Conservation (phyloP, 1,140 invertebrate species). For the Agrypnia vestita region DNA sequence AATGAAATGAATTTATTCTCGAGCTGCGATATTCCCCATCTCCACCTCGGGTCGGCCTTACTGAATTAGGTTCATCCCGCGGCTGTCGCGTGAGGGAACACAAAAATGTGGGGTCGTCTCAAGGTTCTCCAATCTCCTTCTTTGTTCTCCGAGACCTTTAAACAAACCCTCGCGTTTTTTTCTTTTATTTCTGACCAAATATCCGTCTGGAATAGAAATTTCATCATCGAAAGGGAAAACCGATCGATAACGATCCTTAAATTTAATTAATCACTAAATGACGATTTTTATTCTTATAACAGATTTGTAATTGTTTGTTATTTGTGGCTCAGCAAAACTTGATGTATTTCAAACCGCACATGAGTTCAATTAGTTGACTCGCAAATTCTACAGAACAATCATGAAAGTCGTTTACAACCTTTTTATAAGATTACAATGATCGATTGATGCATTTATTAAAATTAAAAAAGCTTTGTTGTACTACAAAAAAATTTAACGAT, state of each 20-base stretch:
- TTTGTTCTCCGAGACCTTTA: constrained; percentile 39
- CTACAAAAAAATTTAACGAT: too few relatives aligned
- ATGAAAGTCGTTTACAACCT: too few relatives aligned
- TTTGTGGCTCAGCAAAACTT: too few relatives aligned
- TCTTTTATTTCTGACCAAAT: constrained; percentile 36
- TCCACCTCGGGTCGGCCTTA: constrained; percentile 18
- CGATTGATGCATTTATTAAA: too few relatives aligned
- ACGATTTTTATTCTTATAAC: too few relatives aligned
- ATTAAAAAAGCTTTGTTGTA: too few relatives aligned
- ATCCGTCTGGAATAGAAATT: constrained; percentile 26
- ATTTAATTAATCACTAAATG: too few relatives aligned
- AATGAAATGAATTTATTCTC: background rate
- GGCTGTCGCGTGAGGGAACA: constrained; percentile 34
- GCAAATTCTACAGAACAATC: too few relatives aligned
- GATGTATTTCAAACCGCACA: too few relatives aligned
- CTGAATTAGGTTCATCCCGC: constrained; percentile 31
- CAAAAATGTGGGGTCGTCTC: constrained; percentile 32
- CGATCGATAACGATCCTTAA: constrained; percentile 1
- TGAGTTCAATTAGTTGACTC: too few relatives aligned
- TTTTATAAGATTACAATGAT: too few relatives aligned
- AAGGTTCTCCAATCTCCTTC: constrained; percentile 26
- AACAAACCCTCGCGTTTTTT: constrained; percentile 14
- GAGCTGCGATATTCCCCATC: background rate
- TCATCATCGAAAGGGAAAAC: constrained; percentile 9
- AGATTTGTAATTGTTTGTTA: too few relatives aligned